Evolutionary conservation across 1,140 invertebrate genomes (phyloP), one percentile per base, ranked within the genome.

Genomic region (Ceratitis capitata): DNA sequence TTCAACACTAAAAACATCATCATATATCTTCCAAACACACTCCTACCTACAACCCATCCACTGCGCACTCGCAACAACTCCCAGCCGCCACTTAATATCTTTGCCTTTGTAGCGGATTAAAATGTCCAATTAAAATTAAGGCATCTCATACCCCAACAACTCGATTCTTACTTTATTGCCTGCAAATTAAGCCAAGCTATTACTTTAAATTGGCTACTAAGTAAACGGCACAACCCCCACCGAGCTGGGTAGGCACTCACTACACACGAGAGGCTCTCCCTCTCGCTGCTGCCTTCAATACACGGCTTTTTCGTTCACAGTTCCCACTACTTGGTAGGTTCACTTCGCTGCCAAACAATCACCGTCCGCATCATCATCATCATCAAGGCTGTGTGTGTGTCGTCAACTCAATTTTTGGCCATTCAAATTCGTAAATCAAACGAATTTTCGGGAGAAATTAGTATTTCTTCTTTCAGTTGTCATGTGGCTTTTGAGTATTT

Each of bases 131-230:
- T 69, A 69, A 69, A 69, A 35, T 69, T 29, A 69, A 35, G 29
- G 14, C 61, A 69, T 69, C 32, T n/a, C n/a, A n/a, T n/a, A n/a
- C n/a, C n/a, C n/a, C n/a, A n/a, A n/a, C n/a, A n/a, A n/a, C n/a
- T 19, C 32, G 5, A 16, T 69, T 19, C 10, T 32, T 32, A 26
- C 26, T 12, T 19, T 56, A 69, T 35, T 29, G 61, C 12, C 29
- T 39, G 14, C 61, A 61, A 61, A 61, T 29, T 61, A 61, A 35
- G 61, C 35, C 61, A 5, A 10, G 61, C 61, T 35, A 69, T 69
- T 69, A 69, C 61, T 69, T 69, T 69, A 69, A 69, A 69, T 69
- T 69, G 61, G 61, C 32, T 35, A 35, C 61, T 69, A 69, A 69
- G 61, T 69, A 69, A 69, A 35, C 61, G 32, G 32, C 32, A 39